Evolutionary conservation across 1,140 invertebrate genomes (phyloP).

Genomic region (Orius laevigatus): DNA sequence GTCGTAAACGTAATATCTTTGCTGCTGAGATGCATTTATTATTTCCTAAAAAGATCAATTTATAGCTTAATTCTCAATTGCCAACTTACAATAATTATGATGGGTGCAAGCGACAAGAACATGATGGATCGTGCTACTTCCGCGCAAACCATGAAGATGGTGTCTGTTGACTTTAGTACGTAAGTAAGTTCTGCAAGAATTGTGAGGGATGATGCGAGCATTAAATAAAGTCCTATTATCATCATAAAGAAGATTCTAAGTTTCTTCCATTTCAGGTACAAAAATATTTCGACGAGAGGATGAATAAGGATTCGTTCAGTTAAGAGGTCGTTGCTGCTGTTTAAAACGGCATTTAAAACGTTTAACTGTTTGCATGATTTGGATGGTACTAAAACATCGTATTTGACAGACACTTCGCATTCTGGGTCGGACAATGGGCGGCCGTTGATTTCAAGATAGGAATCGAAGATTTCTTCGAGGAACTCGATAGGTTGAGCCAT

Average conservation of each 20-base stretch:
- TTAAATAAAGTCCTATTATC: constrained; percentile 27
- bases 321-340: constrained; percentile 30
- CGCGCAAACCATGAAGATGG: not conserved
- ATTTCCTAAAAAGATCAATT: constrained; percentile 16
- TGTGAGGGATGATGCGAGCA: constrained; percentile 26
- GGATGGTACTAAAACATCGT: constrained; percentile 29
- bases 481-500: constrained; percentile 32
- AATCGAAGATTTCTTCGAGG: constrained; percentile 32
- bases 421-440: constrained; percentile 28
- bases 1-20: constrained; percentile 18
- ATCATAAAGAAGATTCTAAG: constrained; percentile 28
- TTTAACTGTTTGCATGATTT: constrained; percentile 27
- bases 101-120: constrained; percentile 2
- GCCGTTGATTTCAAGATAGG: constrained; percentile 29
- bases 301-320: constrained; percentile 31
- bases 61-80: not conserved
- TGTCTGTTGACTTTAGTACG: constrained; percentile 2
- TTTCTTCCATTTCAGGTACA: constrained; percentile 31
- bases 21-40: constrained; percentile 17
- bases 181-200: constrained; percentile 10
- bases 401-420: constrained; percentile 31
- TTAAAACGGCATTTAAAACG: constrained; percentile 32
- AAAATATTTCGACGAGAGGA: constrained; percentile 31
- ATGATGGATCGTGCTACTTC: constrained; percentile 3
- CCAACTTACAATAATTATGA: constrained; percentile 10